Evolutionary conservation across 2,888 invertebrate species (phyloP), one percentile per base, ranked within the genome.

Genomic region (Prosopocoilus inquinatus): DNA sequence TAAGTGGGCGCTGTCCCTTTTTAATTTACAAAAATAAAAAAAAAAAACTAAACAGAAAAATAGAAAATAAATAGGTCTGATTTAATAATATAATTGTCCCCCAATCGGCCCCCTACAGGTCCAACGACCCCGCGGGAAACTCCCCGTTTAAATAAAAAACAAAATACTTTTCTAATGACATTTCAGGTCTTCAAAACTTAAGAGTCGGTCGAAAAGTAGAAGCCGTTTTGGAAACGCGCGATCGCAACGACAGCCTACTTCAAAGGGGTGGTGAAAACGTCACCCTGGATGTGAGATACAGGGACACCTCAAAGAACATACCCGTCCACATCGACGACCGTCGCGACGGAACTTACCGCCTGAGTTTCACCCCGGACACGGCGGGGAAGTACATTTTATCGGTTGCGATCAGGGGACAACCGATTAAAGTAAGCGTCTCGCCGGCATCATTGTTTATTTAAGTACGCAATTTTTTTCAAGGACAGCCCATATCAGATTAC

Each of bases 241-340:
- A 89, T 66, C 79, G 79, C 49, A 84, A 81, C 59, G 84, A 84
- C 0, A 82, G 83, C 52, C 79, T 84, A 0, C 75, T 89, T 33
- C 85, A 86, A 73, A 84, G 87, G 64, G 88, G 88, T 0, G 88
- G 88, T 0, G 83, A 87, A 64, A 73, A 74, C 54, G 81, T 89
- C 16, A 76, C 78, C 1, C 86, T 84, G 0, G 79, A 82, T 63
- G 70, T 83, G 7, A 76, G 79, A 55, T 81, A 82, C 64, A 77
- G 80, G 59, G 82, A 83, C 75, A 80, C 79, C 66, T 76, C 50
- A 16, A 58, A 68, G 32, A 67, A 69, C 1, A 68, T 78, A 47
- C 64, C 78, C 2, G 81, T 85, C 16, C 78, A 81, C 46, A 81
- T 87, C 9, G 71, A 77, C 1, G 88, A 88, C 70, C 78, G 79